A percentile compares a stretch with the other conserved stretches of the same genome.
These are phyloP conservation scores for Peromyscus attwateri DNA, from an alignment of 2,797 vertebrate genomes.

Conservation along the genomic window DNA sequence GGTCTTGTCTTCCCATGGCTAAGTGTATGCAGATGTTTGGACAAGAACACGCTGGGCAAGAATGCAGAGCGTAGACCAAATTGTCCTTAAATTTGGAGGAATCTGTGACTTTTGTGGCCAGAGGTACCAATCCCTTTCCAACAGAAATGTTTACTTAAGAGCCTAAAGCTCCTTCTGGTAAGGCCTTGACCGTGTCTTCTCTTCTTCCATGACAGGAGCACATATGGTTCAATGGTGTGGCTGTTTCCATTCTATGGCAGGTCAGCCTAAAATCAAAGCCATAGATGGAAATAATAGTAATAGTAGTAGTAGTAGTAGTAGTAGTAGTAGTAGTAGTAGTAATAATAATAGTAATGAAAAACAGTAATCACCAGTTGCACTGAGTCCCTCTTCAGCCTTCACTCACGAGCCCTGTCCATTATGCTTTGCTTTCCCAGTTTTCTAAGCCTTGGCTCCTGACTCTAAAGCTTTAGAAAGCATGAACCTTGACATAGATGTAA, in stretches of 20 bases:
- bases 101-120: neutral
- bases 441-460: conserved; percentile 8
- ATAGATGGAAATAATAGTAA: neutral
- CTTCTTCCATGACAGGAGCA: neutral
- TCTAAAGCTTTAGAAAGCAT: conserved; percentile 36
- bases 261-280: conserved; percentile 24
- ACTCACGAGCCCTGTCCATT: neutral
- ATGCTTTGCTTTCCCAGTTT: conserved; percentile 47
- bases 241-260: neutral
- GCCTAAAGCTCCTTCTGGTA: neutral
- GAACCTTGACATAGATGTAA: neutral
- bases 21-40: neutral
- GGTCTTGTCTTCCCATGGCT: neutral
- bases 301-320: neutral
- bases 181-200: neutral
- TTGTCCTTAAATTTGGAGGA: neutral
- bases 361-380: neutral
- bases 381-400: neutral
- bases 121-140: neutral
- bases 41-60: neutral
- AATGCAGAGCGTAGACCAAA: neutral
- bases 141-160: conserved; percentile 28
- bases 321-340: neutral
- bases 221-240: neutral
- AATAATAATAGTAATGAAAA: neutral